Evolutionary conservation across 2,797 vertebrate species (phyloP), one percentile per base, ranked within the genome.

Genomic region (Gambusia yucatana): DNA sequence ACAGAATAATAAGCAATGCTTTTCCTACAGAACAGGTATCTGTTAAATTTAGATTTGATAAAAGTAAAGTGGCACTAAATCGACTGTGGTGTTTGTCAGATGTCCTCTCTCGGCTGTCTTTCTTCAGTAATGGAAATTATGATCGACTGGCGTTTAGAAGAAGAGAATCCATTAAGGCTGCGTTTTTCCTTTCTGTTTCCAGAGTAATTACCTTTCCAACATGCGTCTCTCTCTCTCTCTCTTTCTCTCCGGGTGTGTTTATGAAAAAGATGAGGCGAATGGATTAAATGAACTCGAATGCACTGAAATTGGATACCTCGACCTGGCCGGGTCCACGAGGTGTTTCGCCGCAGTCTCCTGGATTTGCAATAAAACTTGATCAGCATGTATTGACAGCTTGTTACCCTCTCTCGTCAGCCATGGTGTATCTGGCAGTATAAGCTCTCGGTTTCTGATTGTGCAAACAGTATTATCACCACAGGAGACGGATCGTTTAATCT

Each of bases 141-240:
- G 82, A 91, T 91, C 22, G 81, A 91, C 88, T 91, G 61, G 69
- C 71, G 67, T 84, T 79, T 74, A 76, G 78, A 88, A 81, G 78
- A 88, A 76, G 67, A 85, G 79, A 87, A 82, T 86, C 83, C 79
- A 88, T 91, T 90, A 88, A 78, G 61, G 43, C 43, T 82, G 73
- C 25, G 61, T 86, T 84, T 82, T 85, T 92, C 81, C 65, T 83
- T 88, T 85, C 74, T 84, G 61, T 84, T 81, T 57, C 30, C 72
- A 44, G 77, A 90, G 84, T 89, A 91, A 93, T 92, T 91, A 87
- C 84, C 83, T 87, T 83, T 82, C 72, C 79, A 83, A 46, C 63
- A 81, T 83, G 11, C 70, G 11, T 72, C 76, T 83, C 65, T 57
- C 17, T 22, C 20, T 50, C 6, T 85, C 61, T 22, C 48, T 74